A percentile compares a stretch with the other conserved stretches of the same genome.
These are phyloP conservation scores for Zeugodacus cucurbitae DNA, from an alignment of 1,140 invertebrate species.

Conservation along the genomic window DNA sequence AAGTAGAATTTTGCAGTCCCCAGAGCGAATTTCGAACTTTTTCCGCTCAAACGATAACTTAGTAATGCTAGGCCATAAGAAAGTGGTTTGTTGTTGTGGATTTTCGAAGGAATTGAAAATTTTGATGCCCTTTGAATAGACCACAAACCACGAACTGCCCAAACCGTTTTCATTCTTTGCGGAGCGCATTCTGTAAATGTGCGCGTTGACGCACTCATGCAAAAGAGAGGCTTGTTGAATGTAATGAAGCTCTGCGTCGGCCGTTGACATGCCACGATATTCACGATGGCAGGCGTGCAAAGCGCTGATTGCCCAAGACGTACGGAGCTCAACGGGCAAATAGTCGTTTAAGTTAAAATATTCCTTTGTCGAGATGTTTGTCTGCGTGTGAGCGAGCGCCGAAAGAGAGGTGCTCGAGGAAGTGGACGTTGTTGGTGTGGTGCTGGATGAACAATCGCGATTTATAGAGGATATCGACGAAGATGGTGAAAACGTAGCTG, in stretches of 20 bases:
- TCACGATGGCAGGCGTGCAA: constrained; percentile 74
- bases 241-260: constrained; percentile 85
- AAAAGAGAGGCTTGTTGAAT: constrained; percentile 88
- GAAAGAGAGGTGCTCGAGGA: background rate
- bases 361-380: constrained; percentile 53
- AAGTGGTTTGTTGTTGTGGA: constrained; percentile 70
- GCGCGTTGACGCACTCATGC: constrained; percentile 90
- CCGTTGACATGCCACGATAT: constrained; percentile 78
- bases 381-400: background rate
- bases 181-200: constrained; percentile 87
- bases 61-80: constrained; percentile 93
- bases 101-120: constrained; percentile 71
- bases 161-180: constrained; percentile 82
- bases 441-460: constrained; percentile 36
- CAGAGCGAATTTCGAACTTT: constrained; percentile 94
- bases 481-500: constrained; percentile 41
- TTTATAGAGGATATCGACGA: constrained; percentile 43
- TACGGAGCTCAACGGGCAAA: constrained; percentile 72
- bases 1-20: constrained; percentile 87
- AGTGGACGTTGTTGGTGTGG: constrained; percentile 33
- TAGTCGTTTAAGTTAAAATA: constrained; percentile 88
- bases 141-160: constrained; percentile 80
- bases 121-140: constrained; percentile 87
- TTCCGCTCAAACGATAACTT: constrained; percentile 96
- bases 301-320: constrained; percentile 71